These are phyloP conservation scores for Pristionchus maxplancki DNA, from an alignment of 2,888 invertebrate genomes.

Conservation along the genomic window DNA sequence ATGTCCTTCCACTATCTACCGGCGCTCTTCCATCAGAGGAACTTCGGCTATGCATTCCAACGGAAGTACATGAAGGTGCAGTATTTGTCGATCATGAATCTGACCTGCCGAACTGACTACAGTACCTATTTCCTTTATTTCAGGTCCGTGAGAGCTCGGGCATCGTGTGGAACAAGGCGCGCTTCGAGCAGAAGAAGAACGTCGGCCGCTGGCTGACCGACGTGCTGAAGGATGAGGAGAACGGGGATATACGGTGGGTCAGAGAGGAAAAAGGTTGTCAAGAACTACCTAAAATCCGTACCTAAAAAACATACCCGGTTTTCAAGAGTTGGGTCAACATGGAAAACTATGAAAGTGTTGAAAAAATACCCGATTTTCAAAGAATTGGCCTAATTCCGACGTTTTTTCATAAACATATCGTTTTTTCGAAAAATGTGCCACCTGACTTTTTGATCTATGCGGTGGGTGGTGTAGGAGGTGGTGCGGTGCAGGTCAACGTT, in stretches of 20 bases:
- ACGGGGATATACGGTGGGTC: constrained; percentile 30
- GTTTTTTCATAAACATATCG: too few relatives aligned
- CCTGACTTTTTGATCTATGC: too few relatives aligned
- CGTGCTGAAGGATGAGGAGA: not conserved
- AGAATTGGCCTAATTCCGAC: too few relatives aligned
- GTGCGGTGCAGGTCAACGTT: not conserved
- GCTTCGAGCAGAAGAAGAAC: not conserved
- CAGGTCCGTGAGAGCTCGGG: constrained; percentile 34
- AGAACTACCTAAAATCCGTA: too few relatives aligned
- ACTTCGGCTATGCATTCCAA: not conserved
- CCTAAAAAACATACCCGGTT: too few relatives aligned
- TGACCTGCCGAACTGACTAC: too few relatives aligned
- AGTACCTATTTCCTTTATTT: not conserved
- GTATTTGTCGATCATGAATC: not conserved
- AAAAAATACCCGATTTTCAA: too few relatives aligned
- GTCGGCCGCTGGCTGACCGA: not conserved
- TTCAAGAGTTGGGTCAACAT: not conserved
- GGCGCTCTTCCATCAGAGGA: not conserved
- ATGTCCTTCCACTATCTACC: constrained; percentile 83
- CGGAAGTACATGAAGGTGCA: constrained; percentile 5
- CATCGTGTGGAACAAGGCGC: not conserved
- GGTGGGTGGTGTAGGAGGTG: too few relatives aligned
- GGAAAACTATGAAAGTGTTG: too few relatives aligned
- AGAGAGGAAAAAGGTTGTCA: too few relatives aligned
- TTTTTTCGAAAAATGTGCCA: too few relatives aligned